Evolutionary conservation across 2,113 vertebrate genomes (phyloP).

Genomic region (Pelobates fuscus): DNA sequence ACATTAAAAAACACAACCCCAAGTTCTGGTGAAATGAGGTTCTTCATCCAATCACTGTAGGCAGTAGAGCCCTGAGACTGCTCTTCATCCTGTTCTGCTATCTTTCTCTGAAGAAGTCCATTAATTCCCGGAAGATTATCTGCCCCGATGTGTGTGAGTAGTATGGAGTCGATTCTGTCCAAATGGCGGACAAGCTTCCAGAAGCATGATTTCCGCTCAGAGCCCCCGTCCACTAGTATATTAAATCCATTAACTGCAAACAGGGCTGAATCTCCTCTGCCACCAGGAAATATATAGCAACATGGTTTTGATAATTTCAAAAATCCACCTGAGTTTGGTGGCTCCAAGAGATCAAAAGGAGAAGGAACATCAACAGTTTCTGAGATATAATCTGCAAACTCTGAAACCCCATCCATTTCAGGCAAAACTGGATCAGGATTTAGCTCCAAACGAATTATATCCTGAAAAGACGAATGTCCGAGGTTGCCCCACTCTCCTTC

Average conservation of each 20-base stretch:
- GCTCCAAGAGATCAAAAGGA: slow-evolving; percentile 93
- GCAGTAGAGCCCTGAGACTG: slow-evolving; percentile 86
- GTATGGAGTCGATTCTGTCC: slow-evolving; percentile 92
- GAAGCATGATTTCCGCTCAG: slow-evolving; percentile 93
- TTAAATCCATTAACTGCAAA: slow-evolving; percentile 98
- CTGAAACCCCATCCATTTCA: slow-evolving; percentile 91
- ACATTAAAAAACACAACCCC: slow-evolving; percentile 97
- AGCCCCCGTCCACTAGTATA: slow-evolving; percentile 94
- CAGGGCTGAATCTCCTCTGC: slow-evolving; percentile 93
- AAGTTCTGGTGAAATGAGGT: slow-evolving; percentile 94
- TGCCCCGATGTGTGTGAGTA: slow-evolving; percentile 95
- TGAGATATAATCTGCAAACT: slow-evolving; percentile 92
- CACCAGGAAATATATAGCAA: slow-evolving; percentile 97
- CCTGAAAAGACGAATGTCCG: slow-evolving; percentile 76
- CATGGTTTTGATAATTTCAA: slow-evolving; percentile 97
- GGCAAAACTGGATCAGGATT: slow-evolving; percentile 84
- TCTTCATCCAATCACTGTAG: slow-evolving; percentile 94
- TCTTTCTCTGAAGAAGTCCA: slow-evolving; percentile 93
- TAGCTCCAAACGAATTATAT: slow-evolving; percentile 77
- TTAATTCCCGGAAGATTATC: slow-evolving; percentile 97
- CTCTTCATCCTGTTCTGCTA: slow-evolving; percentile 93
- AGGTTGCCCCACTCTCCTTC: slow-evolving; percentile 91
- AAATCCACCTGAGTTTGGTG: slow-evolving; percentile 96
- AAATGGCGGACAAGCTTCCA: slow-evolving; percentile 97
- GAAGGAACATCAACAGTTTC: slow-evolving; percentile 93